These are phyloP conservation scores for Hydra vulgaris DNA, from an alignment of 30 jellyfish, hydroid and myxozoan genomes.

Conservation along the genomic window DNA sequence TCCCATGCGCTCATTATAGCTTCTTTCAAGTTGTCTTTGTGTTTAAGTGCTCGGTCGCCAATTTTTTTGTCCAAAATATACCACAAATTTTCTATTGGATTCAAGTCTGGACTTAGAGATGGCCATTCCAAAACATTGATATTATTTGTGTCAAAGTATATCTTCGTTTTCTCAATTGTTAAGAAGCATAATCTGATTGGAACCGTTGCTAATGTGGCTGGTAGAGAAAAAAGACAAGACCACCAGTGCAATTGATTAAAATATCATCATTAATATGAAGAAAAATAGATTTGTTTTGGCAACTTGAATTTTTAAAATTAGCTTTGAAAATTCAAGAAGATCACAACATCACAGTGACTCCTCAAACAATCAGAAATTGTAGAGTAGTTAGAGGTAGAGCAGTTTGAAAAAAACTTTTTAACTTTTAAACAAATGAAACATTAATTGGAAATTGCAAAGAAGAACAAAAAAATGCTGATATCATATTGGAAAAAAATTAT, in stretches of 20 bases:
- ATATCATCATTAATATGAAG: neutral
- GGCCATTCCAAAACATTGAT: too few species aligned
- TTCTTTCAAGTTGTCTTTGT: too few species aligned
- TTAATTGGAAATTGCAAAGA: too few species aligned
- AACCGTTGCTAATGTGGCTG: neutral
- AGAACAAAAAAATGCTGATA: neutral
- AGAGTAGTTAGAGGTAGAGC: neutral
- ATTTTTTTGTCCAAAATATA: too few species aligned
- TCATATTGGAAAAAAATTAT: neutral
- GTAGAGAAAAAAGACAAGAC: neutral
- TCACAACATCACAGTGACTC: neutral
- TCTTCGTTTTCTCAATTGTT: neutral
- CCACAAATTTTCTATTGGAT: too few species aligned
- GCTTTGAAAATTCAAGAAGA: neutral
- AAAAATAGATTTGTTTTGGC: neutral
- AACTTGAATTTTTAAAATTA: too few species aligned
- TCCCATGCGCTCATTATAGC: too few species aligned
- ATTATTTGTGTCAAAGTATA: too few species aligned
- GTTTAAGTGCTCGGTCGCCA: too few species aligned
- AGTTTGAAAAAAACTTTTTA: neutral
- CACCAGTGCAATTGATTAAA: neutral
- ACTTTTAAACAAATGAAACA: neutral
- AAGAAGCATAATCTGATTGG: neutral
- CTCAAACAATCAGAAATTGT: neutral
- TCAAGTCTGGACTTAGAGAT: too few species aligned